Evolutionary conservation across 2,113 vertebrate species (phyloP).

Genomic region (Motacilla alba): DNA sequence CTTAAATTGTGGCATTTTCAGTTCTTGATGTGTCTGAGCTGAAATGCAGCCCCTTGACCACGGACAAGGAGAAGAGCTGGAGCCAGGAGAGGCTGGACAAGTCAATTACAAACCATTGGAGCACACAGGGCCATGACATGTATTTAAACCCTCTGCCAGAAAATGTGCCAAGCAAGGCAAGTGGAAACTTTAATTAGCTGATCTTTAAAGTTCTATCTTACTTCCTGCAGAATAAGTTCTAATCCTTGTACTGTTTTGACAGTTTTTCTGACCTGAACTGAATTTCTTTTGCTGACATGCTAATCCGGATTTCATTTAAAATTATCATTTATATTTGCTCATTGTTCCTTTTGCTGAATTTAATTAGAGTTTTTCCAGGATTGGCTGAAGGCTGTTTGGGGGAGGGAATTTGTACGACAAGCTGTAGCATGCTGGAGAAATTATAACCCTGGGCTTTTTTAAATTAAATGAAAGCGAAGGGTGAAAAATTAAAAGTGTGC

Average conservation of each 20-base stretch:
- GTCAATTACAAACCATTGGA: neutral
- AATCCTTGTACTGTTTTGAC: neutral
- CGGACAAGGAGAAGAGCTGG: rapidly evolving
- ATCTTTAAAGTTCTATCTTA: neutral
- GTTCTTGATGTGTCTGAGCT: neutral
- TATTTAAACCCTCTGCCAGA: neutral
- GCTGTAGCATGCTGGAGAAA: neutral
- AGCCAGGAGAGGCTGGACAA: neutral
- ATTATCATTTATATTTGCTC: neutral
- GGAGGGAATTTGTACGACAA: neutral
- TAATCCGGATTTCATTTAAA: constrained; percentile 25
- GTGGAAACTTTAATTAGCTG: neutral
- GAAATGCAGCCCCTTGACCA: neutral
- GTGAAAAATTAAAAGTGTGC: neutral
- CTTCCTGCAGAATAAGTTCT: neutral
- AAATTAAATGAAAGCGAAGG: constrained; percentile 22
- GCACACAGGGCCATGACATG: neutral
- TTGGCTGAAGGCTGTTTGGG: neutral
- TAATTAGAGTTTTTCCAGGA: constrained; percentile 15
- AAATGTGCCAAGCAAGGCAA: neutral
- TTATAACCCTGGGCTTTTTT: neutral
- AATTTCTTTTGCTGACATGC: neutral
- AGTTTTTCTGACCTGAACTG: neutral
- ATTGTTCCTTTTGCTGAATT: constrained; percentile 4
- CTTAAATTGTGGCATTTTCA: neutral